Percentiles rank a stretch among this genome's conserved stretches.
Conservation (phyloP, 2,113 vertebrate species). For the Thermophis baileyi region DNA sequence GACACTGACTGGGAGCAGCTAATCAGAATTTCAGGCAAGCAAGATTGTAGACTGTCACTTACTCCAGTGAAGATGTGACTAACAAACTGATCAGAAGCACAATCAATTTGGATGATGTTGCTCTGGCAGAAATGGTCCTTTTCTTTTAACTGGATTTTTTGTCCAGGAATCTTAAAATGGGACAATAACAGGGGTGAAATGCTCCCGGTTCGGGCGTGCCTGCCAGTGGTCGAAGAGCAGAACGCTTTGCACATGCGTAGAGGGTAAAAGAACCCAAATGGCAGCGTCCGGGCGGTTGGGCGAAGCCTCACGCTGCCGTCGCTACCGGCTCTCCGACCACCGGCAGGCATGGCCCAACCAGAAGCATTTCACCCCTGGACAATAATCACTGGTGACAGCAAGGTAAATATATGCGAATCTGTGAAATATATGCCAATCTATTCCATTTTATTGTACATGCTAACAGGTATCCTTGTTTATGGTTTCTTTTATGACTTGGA, state of each 20-base stretch:
- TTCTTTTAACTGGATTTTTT: not conserved
- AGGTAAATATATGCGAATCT: not conserved
- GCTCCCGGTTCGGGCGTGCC: no score
- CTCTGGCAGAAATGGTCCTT: not conserved
- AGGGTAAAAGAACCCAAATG: no score
- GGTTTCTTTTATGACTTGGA: not conserved
- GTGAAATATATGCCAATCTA: not conserved
- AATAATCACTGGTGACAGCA: not conserved
- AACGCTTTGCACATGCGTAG: no score
- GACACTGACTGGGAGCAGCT: not conserved
- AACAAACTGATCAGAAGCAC: not conserved
- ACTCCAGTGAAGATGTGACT: not conserved
- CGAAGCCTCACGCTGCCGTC: no score
- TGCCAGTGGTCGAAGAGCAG: no score
- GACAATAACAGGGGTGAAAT: no score
- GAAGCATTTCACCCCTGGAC: no score
- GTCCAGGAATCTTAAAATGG: not conserved
- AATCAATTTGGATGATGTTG: not conserved
- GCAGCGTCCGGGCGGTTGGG: no score
- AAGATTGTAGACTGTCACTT: not conserved
- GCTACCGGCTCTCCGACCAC: no score
- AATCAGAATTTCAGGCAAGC: not conserved
- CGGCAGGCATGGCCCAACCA: no score
- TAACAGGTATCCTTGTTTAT: not conserved
- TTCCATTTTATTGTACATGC: not conserved